These are phyloP conservation scores for Distichodus sexfasciatus DNA, from an alignment of 2,797 vertebrate genomes.

Conservation along the genomic window DNA sequence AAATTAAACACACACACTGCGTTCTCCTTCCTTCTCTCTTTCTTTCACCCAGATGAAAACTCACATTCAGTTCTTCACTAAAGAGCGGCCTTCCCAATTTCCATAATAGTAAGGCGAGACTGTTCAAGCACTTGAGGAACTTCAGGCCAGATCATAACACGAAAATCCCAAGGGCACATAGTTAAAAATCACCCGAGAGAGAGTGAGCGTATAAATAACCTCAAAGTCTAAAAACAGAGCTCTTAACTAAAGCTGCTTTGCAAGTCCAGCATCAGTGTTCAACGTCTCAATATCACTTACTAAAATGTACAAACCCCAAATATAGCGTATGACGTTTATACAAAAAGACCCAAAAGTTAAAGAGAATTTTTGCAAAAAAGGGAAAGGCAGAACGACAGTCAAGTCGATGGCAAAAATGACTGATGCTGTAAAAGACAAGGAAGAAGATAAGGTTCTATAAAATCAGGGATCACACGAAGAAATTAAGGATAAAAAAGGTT, in stretches of 20 bases:
- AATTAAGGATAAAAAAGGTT: constrained; percentile 9
- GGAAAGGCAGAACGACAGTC: no score
- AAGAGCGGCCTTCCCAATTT: background rate
- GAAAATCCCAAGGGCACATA: constrained; percentile 59
- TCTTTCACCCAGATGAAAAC: background rate
- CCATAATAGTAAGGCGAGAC: constrained; percentile 30
- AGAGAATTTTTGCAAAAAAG: no score
- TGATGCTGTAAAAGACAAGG: background rate
- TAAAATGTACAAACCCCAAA: constrained; percentile 32
- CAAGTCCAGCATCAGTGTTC: constrained; percentile 53
- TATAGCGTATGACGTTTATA: no score
- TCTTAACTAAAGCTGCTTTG: constrained; percentile 66
- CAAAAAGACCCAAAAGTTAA: no score
- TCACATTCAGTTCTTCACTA: background rate
- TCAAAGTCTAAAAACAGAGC: constrained; percentile 57
- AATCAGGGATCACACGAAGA: background rate
- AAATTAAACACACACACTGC: constrained; percentile 5
- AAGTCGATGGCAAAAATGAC: background rate
- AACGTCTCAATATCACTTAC: background rate
- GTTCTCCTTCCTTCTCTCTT: background rate
- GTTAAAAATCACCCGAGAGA: constrained; percentile 60
- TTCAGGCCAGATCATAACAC: constrained; percentile 59
- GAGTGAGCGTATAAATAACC: constrained; percentile 63
- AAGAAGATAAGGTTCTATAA: background rate
- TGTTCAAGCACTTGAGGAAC: constrained; percentile 42